Evolutionary conservation across 2,888 invertebrate genomes (phyloP).

Genomic region (Melanotus villosus): DNA sequence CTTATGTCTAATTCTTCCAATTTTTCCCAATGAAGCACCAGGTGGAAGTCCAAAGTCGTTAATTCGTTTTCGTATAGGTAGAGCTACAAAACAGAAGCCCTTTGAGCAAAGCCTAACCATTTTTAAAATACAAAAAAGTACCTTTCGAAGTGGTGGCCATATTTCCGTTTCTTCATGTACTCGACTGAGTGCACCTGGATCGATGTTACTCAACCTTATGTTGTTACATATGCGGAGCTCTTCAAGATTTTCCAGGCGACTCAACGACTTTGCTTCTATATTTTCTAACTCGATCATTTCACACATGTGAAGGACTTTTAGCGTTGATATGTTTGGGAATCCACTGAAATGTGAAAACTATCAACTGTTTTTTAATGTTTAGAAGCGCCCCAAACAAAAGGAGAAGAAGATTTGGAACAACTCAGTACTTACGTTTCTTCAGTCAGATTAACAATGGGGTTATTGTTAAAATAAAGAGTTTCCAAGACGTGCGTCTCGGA

Average conservation of each 20-base stretch:
- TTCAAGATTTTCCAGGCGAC: conserved; percentile 72
- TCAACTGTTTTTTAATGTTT: background rate
- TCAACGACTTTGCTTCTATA: conserved; percentile 73
- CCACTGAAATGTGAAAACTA: conserved; percentile 57
- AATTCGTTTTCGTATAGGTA: conserved; percentile 82
- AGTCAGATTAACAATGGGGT: conserved; percentile 59
- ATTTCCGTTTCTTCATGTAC: conserved; percentile 69
- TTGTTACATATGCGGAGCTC: conserved; percentile 77
- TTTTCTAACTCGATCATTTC: conserved; percentile 74
- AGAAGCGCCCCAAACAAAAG: conserved; percentile 6
- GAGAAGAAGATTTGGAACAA: no score
- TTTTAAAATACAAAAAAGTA: conserved; percentile 26
- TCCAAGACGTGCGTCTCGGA: conserved; percentile 74
- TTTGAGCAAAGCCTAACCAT: no score
- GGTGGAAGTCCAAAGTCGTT: conserved; percentile 75
- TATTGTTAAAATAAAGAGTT: conserved; percentile 78
- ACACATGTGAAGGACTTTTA: conserved; percentile 79
- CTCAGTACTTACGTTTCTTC: conserved; percentile 31
- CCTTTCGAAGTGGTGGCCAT: conserved; percentile 79
- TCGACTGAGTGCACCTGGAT: conserved; percentile 73
- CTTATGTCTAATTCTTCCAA: conserved; percentile 77
- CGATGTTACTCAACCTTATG: conserved; percentile 72
- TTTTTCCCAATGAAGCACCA: conserved; percentile 80
- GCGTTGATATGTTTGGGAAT: conserved; percentile 75
- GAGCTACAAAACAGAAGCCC: conserved; percentile 69